Conservation (phyloP, 2,888 invertebrate species). For the Oxyteleia sp. region DNA sequence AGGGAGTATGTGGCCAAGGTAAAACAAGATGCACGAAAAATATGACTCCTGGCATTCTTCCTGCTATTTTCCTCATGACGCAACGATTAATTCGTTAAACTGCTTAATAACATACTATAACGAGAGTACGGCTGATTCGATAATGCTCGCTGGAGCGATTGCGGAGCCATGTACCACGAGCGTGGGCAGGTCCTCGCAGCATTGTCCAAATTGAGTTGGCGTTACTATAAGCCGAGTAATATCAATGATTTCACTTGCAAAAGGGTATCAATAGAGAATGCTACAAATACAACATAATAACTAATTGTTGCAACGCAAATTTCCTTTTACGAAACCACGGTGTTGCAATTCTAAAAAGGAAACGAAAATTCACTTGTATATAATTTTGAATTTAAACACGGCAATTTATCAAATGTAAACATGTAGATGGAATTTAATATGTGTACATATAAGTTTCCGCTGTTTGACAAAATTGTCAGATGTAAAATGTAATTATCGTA, state of each 20-base stretch:
- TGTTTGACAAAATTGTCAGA: too few relatives aligned
- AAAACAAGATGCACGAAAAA: conserved; percentile 55
- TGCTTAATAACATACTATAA: conserved; percentile 59
- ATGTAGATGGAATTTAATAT: too few relatives aligned
- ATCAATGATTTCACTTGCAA: conserved; percentile 49
- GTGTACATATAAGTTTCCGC: too few relatives aligned
- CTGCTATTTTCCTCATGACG: conserved; percentile 48
- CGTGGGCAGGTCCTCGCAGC: conserved; percentile 63
- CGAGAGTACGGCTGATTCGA: conserved; percentile 45
- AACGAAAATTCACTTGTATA: neutral
- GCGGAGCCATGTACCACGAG: conserved; percentile 33
- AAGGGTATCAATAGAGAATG: conserved; percentile 22
- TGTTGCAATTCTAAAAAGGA: conserved; percentile 2
- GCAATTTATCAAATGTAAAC: too few relatives aligned
- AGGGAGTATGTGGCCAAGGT: conserved; percentile 5
- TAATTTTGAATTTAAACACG: too few relatives aligned
- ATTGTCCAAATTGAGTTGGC: conserved; percentile 67
- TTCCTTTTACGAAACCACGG: conserved; percentile 6
- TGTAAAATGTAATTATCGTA: too few relatives aligned
- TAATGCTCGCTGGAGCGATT: conserved; percentile 54
- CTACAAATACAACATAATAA: conserved; percentile 35
- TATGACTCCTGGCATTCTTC: conserved; percentile 36
- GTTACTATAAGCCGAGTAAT: conserved; percentile 47
- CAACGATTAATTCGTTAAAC: conserved; percentile 68
- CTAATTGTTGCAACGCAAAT: conserved; percentile 11